A percentile compares a stretch with the other conserved stretches of the same genome.
Evolutionary conservation across 2,888 invertebrate genomes (phyloP).

Genomic region (Sylvicola cinctus): DNA sequence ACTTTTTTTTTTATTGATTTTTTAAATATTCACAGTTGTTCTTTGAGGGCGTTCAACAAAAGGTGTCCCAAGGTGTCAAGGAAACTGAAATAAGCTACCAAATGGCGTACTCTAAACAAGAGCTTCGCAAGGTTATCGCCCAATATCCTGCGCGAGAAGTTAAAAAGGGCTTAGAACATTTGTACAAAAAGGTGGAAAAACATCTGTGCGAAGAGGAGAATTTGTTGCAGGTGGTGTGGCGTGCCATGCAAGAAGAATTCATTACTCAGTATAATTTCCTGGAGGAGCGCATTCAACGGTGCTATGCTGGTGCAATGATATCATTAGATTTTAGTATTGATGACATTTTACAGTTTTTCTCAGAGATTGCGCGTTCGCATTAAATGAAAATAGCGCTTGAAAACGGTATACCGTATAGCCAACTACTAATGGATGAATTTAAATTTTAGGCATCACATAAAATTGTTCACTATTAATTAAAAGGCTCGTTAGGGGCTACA

Average conservation of each 20-base stretch:
- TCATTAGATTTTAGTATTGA: conserved; percentile 85
- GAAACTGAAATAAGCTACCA: conserved; percentile 96
- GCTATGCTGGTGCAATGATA: conserved; percentile 91
- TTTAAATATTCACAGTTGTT: conserved; percentile 47
- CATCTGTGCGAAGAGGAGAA: conserved; percentile 90
- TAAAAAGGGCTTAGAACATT: conserved; percentile 75
- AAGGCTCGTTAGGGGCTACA: too few relatives aligned
- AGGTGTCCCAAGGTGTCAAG: conserved; percentile 84
- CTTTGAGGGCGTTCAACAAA: conserved; percentile 90
- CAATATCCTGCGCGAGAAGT: conserved; percentile 88
- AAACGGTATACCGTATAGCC: not conserved
- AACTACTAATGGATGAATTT: too few relatives aligned
- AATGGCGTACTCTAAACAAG: conserved; percentile 91
- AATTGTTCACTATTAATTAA: too few relatives aligned
- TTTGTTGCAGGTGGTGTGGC: conserved; percentile 89
- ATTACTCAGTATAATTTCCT: conserved; percentile 87
- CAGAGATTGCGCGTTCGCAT: conserved; percentile 93
- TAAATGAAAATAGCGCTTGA: conserved; percentile 22
- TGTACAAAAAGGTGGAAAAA: conserved; percentile 93
- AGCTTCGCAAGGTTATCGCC: conserved; percentile 81
- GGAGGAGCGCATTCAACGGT: conserved; percentile 80
- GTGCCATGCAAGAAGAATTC: conserved; percentile 98
- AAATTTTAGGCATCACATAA: too few relatives aligned
- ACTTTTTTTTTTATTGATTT: not conserved
- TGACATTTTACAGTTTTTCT: conserved; percentile 90